Percentiles rank a stretch among this genome's conserved stretches.
Evolutionary conservation across 2,888 invertebrate genomes (phyloP).

Genomic region (Drosophila borborema): DNA sequence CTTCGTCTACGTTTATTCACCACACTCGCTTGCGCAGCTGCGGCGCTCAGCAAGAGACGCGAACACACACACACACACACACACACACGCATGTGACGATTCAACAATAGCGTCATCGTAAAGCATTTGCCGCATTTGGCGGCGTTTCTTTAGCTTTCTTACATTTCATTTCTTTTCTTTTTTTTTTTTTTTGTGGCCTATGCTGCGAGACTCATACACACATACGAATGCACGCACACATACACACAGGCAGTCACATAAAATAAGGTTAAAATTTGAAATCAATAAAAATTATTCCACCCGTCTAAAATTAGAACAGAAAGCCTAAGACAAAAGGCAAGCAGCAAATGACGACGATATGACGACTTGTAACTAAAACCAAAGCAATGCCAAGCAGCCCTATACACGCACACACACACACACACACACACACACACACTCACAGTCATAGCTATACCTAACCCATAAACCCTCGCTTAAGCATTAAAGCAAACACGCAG

Average conservation of each 20-base stretch:
- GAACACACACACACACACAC: slow-evolving; percentile 6
- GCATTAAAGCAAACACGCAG: slow-evolving; percentile 40
- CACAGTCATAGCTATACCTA: not conserved
- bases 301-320: slow-evolving; percentile 84
- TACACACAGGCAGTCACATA: slow-evolving; percentile 27
- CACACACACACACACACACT: not conserved
- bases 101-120: slow-evolving; percentile 80
- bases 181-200: slow-evolving; percentile 23
- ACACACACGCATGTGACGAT: slow-evolving; percentile 37
- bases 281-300: slow-evolving; percentile 84
- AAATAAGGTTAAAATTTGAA: slow-evolving; percentile 83
- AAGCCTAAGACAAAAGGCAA: slow-evolving; percentile 50
- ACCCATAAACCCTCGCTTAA: not conserved
- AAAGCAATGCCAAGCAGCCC: slow-evolving; percentile 31
- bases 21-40: slow-evolving; percentile 65
- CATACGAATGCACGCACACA: slow-evolving; percentile 13
- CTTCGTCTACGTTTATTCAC: slow-evolving; percentile 45
- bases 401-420: not conserved
- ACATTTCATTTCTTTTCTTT: not conserved
- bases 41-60: slow-evolving; percentile 37
- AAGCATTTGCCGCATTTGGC: slow-evolving; percentile 76
- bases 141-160: slow-evolving; percentile 54
- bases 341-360: slow-evolving; percentile 15
- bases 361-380: slow-evolving; percentile 31
- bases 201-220: slow-evolving; percentile 36